Evolutionary conservation across 2,113 vertebrate genomes (phyloP).

Genomic region (Grus americana): DNA sequence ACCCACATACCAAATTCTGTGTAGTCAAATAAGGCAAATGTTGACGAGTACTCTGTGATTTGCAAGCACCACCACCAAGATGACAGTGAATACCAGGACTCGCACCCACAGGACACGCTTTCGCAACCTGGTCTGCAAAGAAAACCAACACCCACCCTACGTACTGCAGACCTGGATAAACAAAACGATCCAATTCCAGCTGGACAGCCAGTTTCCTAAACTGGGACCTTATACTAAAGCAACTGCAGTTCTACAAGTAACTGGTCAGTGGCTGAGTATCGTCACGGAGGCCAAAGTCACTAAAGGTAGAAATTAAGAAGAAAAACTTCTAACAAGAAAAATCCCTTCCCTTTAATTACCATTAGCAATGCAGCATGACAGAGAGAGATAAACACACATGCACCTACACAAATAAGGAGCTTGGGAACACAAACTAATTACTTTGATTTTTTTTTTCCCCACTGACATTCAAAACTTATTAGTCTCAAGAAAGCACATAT

Average conservation of each 20-base stretch:
- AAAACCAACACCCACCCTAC: not conserved
- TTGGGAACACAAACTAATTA: slow-evolving; percentile 70
- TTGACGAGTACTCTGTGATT: fast-evolving
- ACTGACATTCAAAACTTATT: slow-evolving; percentile 67
- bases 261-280: not conserved
- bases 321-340: slow-evolving; percentile 49
- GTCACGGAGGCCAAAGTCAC: not conserved
- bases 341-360: slow-evolving; percentile 69
- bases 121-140: not conserved
- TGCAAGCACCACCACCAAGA: not conserved
- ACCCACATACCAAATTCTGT: not conserved
- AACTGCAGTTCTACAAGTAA: not conserved
- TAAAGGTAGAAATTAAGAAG: not conserved
- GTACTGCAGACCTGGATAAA: not conserved
- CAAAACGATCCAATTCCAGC: not conserved
- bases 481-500: slow-evolving; percentile 63
- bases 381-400: slow-evolving; percentile 48
- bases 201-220: not conserved
- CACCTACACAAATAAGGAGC: slow-evolving; percentile 46
- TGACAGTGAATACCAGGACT: not conserved
- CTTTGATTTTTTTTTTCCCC: slow-evolving; percentile 31
- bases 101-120: not conserved
- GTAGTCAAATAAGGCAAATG: not conserved
- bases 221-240: not conserved
- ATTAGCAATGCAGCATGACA: slow-evolving; percentile 68